These are phyloP conservation scores for Trichopoda pennipes DNA, from an alignment of 2,888 invertebrate genomes.

Conservation along the genomic window DNA sequence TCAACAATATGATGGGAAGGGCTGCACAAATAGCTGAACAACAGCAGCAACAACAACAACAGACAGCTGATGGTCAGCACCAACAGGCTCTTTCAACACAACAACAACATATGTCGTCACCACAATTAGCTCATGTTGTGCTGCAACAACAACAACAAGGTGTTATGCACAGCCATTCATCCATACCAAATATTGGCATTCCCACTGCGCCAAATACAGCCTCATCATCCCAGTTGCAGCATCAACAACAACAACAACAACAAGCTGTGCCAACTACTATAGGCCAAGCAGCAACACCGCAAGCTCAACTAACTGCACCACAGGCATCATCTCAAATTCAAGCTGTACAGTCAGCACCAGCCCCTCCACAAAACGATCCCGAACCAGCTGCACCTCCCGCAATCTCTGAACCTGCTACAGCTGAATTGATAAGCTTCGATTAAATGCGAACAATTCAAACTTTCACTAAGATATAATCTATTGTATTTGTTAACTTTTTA, in stretches of 20 bases:
- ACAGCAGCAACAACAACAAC: conserved; percentile 62
- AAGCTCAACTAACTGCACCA: conserved; percentile 28
- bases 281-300: conserved; percentile 63
- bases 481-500: neutral
- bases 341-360: conserved; percentile 76
- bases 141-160: conserved; percentile 72
- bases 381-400: conserved; percentile 75
- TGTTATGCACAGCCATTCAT: conserved; percentile 70
- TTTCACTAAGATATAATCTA: neutral
- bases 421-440: conserved; percentile 91
- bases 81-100: conserved; percentile 53
- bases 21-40: conserved; percentile 55
- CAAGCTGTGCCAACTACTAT: conserved; percentile 59
- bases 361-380: conserved; percentile 77
- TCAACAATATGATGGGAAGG: conserved; percentile 59
- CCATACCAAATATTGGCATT: conserved; percentile 63
- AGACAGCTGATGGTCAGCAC: conserved; percentile 16
- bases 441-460: conserved; percentile 79
- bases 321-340: conserved; percentile 72
- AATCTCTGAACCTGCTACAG: conserved; percentile 83
- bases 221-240: conserved; percentile 56
- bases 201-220: conserved; percentile 56
- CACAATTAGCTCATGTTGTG: conserved; percentile 72
- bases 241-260: conserved; percentile 57
- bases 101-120: conserved; percentile 53